Evolutionary conservation across 2,888 invertebrate species (phyloP).

Genomic region (Lamellibrachia satsuma): DNA sequence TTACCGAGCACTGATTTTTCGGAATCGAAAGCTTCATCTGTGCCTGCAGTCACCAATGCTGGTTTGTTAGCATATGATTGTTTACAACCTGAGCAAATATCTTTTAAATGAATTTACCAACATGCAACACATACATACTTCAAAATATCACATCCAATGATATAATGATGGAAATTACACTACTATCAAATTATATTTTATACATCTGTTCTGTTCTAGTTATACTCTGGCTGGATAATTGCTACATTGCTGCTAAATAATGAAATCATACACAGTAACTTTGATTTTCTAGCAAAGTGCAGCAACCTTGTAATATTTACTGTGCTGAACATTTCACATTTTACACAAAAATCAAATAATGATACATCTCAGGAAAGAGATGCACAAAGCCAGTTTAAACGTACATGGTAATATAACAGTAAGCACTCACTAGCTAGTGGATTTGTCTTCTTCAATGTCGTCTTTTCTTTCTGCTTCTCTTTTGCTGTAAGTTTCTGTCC

Average conservation of each 20-base stretch:
- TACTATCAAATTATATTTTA: too few species aligned
- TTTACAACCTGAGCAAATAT: too few species aligned
- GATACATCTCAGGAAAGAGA: not conserved
- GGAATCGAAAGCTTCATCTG: not conserved
- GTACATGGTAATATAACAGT: not conserved
- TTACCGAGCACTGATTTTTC: not conserved
- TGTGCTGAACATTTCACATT: not conserved
- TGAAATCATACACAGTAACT: too few species aligned
- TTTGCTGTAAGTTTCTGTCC: not conserved
- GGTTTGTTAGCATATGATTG: not conserved
- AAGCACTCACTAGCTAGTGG: not conserved
- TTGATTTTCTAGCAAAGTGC: not conserved
- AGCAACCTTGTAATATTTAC: not conserved
- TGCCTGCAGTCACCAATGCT: not conserved
- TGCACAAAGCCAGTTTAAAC: not conserved
- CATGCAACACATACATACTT: too few species aligned
- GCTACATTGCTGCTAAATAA: too few species aligned
- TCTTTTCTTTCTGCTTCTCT: not conserved
- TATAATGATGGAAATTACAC: too few species aligned
- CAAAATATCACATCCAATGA: too few species aligned
- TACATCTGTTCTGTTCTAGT: too few species aligned
- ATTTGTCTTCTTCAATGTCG: not conserved
- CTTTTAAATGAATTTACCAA: too few species aligned
- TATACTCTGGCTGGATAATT: too few species aligned
- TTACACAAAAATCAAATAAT: not conserved